Evolutionary conservation across 2,113 vertebrate genomes (phyloP).

Genomic region (Geococcyx californianus): DNA sequence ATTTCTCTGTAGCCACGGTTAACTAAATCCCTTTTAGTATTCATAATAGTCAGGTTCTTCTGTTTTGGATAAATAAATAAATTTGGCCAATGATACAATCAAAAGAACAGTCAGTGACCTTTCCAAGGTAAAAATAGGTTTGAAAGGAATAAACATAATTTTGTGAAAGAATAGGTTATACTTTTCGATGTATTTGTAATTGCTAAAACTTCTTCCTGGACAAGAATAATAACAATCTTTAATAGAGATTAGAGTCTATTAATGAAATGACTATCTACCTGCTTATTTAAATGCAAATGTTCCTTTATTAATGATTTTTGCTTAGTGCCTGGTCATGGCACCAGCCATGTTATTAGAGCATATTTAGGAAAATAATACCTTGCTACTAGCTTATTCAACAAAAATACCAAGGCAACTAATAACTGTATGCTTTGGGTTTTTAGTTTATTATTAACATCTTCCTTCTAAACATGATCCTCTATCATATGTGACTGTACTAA

Average conservation of each 20-base stretch:
- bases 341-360: neutral
- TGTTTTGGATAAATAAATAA: neutral
- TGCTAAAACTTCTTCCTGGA: neutral
- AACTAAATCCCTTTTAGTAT: neutral
- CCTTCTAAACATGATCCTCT: neutral
- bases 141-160: rapidly evolving
- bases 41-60: neutral
- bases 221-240: neutral
- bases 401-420: neutral
- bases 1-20: neutral
- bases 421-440: neutral
- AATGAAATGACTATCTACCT: neutral
- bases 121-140: neutral
- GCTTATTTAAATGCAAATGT: neutral
- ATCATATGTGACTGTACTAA: neutral
- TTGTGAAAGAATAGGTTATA: neutral
- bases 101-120: neutral
- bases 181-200: neutral
- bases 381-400: neutral
- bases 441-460: neutral
- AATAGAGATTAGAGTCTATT: neutral
- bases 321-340: neutral
- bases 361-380: neutral
- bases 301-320: neutral
- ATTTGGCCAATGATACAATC: neutral